Evolutionary conservation across 2,113 vertebrate species (phyloP).

Genomic region (Nothocercus julius): DNA sequence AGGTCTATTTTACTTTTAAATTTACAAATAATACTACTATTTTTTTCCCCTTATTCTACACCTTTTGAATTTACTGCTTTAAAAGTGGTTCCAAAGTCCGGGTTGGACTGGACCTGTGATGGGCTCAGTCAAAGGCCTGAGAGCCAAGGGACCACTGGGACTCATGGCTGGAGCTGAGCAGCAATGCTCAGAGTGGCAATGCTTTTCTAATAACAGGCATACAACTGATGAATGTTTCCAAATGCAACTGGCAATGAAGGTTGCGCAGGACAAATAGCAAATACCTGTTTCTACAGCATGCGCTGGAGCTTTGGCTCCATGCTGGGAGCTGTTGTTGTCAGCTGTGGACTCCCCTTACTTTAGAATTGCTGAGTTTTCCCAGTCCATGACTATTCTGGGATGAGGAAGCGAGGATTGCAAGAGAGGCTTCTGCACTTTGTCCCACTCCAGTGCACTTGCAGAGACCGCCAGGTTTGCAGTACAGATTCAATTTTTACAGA

Average conservation of each 20-base stretch:
- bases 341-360: background rate
- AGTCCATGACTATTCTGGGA: rapidly evolving
- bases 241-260: background rate
- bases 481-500: background rate
- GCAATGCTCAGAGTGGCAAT: background rate
- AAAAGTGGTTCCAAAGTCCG: background rate
- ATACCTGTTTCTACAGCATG: background rate
- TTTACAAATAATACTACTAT: background rate
- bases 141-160: background rate
- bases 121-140: background rate
- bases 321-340: rapidly evolving
- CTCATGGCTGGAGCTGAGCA: rapidly evolving
- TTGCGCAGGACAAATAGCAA: background rate
- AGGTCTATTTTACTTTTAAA: background rate
- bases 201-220: background rate
- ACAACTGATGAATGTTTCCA: background rate
- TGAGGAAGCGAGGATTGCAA: rapidly evolving
- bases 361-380: background rate
- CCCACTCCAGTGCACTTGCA: background rate
- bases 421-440: background rate
- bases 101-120: background rate
- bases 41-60: background rate
- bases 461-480: background rate
- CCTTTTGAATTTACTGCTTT: background rate
- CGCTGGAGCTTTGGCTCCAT: background rate